Conservation (phyloP, 1,140 invertebrate genomes). For the Leptinotarsa defecta region DNA sequence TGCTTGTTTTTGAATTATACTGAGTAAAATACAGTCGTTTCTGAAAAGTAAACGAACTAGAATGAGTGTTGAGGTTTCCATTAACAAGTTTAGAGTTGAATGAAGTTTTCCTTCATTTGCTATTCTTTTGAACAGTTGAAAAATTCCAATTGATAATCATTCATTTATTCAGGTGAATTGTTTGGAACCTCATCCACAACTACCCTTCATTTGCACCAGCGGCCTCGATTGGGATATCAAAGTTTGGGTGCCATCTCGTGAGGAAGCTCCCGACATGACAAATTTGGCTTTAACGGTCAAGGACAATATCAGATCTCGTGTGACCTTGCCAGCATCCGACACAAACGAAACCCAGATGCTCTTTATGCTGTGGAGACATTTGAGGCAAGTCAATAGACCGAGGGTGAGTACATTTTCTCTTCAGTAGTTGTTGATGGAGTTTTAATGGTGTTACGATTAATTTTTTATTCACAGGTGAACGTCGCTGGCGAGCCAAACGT, state of each 20-base stretch:
- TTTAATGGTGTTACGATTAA: neutral
- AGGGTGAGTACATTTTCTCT: neutral
- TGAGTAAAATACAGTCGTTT: too few species aligned
- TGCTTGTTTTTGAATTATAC: too few species aligned
- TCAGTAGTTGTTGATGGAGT: too few species aligned
- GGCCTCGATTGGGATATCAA: conserved; percentile 92
- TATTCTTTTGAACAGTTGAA: too few species aligned
- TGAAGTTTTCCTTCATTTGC: too few species aligned
- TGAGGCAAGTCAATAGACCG: conserved; percentile 30
- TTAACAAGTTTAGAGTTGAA: too few species aligned
- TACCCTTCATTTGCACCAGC: conserved; percentile 87
- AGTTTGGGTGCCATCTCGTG: conserved; percentile 84
- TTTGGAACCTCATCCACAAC: conserved; percentile 85
- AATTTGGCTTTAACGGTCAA: conserved; percentile 44
- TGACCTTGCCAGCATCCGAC: conserved; percentile 8
- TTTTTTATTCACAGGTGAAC: neutral
- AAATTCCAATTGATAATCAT: too few species aligned
- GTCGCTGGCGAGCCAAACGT: neutral
- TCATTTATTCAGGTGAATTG: conserved; percentile 77
- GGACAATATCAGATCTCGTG: conserved; percentile 36
- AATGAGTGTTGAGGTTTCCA: too few species aligned
- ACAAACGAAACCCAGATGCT: conserved; percentile 42
- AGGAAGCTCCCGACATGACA: conserved; percentile 52
- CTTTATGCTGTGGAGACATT: conserved; percentile 52
- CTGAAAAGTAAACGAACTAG: too few species aligned